Evolutionary conservation across 2,888 invertebrate genomes (phyloP).

Genomic region (Barypeithes pellucidus): DNA sequence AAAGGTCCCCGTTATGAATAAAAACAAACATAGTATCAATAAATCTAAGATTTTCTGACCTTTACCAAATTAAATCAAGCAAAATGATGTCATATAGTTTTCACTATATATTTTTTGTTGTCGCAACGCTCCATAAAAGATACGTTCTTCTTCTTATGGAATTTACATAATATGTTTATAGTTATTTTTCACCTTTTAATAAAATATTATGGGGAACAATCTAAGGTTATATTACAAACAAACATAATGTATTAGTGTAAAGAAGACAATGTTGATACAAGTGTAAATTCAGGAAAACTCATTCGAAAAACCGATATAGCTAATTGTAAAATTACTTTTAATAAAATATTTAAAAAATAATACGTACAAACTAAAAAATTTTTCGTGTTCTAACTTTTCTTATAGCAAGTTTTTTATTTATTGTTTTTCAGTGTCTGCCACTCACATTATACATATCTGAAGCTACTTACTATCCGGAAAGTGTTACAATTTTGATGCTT

Average conservation of each 20-base stretch:
- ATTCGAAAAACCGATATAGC: no score
- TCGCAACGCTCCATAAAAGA: not conserved
- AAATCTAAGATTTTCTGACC: not conserved
- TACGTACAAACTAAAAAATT: no score
- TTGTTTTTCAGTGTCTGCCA: no score
- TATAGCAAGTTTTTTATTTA: no score
- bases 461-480: conserved; percentile 2
- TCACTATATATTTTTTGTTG: conserved; percentile 7
- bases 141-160: not conserved
- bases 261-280: no score
- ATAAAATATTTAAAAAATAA: no score
- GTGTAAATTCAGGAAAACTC: no score
- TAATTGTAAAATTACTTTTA: no score
- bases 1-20: not conserved
- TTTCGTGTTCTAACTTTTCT: no score
- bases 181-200: not conserved
- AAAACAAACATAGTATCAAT: not conserved
- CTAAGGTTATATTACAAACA: conserved; percentile 2
- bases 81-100: conserved; percentile 10
- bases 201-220: not conserved
- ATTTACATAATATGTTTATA: conserved; percentile 1
- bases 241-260: no score
- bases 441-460: not conserved
- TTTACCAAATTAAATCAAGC: conserved; percentile 23
- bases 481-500: conserved; percentile 1